Evolutionary conservation across 2,888 invertebrate species (phyloP).

Genomic region (Gymnocheta viridis): DNA sequence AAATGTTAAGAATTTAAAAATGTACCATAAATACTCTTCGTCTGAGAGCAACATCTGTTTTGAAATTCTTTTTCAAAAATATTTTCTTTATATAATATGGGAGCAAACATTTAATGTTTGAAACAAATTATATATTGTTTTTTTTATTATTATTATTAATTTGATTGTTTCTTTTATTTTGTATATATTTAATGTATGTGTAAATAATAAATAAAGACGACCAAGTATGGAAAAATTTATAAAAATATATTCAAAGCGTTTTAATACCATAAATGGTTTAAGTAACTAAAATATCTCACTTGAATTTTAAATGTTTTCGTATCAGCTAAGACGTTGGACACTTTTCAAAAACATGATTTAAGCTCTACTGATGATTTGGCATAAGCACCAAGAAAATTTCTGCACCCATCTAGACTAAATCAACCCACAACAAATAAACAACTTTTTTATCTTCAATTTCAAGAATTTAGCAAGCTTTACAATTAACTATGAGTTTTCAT

Average conservation of each 20-base stretch:
- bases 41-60: conserved; percentile 42
- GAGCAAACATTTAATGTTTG: conserved; percentile 18
- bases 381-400: too few species aligned
- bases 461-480: too few species aligned
- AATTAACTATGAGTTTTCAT: too few species aligned
- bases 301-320: too few species aligned
- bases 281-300: too few species aligned
- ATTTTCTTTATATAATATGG: conserved; percentile 8
- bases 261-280: background rate
- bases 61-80: conserved; percentile 41
- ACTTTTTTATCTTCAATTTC: too few species aligned
- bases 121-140: conserved; percentile 48
- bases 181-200: conserved; percentile 69
- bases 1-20: background rate
- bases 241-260: background rate
- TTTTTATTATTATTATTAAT: conserved; percentile 43
- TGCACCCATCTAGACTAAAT: too few species aligned
- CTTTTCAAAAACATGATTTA: too few species aligned
- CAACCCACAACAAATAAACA: too few species aligned
- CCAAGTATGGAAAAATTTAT: conserved; percentile 64
- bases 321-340: too few species aligned
- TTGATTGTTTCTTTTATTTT: conserved; percentile 65
- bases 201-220: conserved; percentile 69
- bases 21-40: conserved; percentile 37
- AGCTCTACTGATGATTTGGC: too few species aligned